Evolutionary conservation across 2,888 invertebrate genomes (phyloP).

Genomic region (Spilosoma lubricipeda): DNA sequence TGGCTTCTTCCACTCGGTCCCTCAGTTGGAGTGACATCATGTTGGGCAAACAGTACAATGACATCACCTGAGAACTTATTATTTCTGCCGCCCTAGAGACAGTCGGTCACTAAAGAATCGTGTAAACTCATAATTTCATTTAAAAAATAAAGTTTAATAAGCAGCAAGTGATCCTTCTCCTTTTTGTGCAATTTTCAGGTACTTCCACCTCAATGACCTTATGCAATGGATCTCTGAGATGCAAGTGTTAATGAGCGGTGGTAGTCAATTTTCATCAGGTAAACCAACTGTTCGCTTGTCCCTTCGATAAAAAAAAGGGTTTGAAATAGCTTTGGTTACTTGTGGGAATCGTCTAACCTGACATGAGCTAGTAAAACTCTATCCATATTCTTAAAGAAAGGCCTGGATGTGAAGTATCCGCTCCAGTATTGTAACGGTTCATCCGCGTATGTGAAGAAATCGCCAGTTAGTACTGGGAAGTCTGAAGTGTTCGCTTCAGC

Average conservation of each 20-base stretch:
- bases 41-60: constrained; percentile 81
- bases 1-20: constrained; percentile 87
- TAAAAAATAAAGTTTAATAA: too few relatives aligned
- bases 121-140: too few relatives aligned
- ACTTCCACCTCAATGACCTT: too few relatives aligned
- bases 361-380: constrained; percentile 92
- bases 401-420: constrained; percentile 97
- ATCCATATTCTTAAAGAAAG: constrained; percentile 97
- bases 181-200: too few relatives aligned
- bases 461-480: constrained; percentile 95
- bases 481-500: constrained; percentile 83
- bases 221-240: too few relatives aligned
- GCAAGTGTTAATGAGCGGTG: too few relatives aligned
- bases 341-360: constrained; percentile 75
- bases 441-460: constrained; percentile 98
- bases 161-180: too few relatives aligned
- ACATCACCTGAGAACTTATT: constrained; percentile 87
- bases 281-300: too few relatives aligned
- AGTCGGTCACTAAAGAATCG: background rate
- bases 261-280: too few relatives aligned
- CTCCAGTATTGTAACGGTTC: constrained; percentile 98
- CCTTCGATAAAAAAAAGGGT: too few relatives aligned
- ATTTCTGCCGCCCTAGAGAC: constrained; percentile 89
- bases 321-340: too few relatives aligned
- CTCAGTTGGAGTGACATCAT: constrained; percentile 78